Percentiles rank a stretch among this genome's conserved stretches.
phyloP scores from a whole-genome alignment of 2,113 vertebrate genomes.

The Scalopus aquaticus region DNA sequence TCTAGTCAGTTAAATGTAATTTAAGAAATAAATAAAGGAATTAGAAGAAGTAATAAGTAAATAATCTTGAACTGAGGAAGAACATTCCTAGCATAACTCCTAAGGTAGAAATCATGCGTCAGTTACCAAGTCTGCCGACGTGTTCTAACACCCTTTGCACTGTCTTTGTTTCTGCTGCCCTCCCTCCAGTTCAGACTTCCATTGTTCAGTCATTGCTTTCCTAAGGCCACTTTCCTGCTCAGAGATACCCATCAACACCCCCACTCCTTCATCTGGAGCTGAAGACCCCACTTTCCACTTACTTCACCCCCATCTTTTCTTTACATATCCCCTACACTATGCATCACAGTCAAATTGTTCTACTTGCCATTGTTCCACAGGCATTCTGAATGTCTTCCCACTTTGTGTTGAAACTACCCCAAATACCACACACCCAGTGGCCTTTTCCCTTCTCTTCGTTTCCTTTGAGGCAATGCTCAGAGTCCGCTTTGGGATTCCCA shows the following conservation, averaged over 20 bases:
- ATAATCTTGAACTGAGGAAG: not conserved
- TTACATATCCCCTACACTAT: not conserved
- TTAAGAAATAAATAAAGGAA: not conserved
- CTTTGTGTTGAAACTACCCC: not conserved
- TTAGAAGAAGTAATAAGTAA: not conserved
- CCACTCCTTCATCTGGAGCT: accelerated
- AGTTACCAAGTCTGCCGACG: not conserved
- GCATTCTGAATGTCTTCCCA: not conserved
- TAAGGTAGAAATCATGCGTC: not conserved
- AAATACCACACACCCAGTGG: not conserved
- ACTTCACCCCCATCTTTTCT: accelerated
- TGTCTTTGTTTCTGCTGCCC: not conserved
- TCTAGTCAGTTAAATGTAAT: not conserved
- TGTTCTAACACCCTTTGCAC: not conserved
- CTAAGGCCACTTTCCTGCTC: not conserved
- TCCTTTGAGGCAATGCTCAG: not conserved
- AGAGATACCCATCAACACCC: not conserved
- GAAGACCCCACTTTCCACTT: not conserved
- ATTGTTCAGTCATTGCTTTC: not conserved
- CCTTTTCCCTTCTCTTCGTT: not conserved
- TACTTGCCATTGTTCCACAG: not conserved
- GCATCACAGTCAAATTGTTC: not conserved
- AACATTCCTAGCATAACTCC: not conserved
- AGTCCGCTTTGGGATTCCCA: not conserved
- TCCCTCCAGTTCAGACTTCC: not conserved